Conservation (phyloP, 1,140 invertebrate species). For the Leptinotarsa lineolata region DNA sequence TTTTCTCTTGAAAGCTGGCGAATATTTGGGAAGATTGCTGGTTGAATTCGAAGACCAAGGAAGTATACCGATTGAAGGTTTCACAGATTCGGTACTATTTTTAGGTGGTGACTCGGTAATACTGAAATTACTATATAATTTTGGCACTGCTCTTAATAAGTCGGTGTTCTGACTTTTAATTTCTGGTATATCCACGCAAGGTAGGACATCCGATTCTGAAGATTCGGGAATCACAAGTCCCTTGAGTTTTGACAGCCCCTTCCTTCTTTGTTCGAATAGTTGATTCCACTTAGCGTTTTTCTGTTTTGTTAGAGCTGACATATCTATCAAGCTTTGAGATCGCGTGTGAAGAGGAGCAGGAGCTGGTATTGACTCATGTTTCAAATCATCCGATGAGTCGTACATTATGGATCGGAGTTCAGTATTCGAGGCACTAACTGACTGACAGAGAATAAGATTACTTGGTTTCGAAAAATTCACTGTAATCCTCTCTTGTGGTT, state of each 20-base stretch:
- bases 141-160: conserved; percentile 64
- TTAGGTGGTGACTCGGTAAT: conserved; percentile 16
- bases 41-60: conserved; percentile 61
- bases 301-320: conserved; percentile 55
- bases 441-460: conserved; percentile 28
- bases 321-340: conserved; percentile 59
- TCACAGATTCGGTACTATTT: conserved; percentile 9
- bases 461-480: not conserved
- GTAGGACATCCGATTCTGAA: conserved; percentile 52
- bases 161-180: conserved; percentile 70
- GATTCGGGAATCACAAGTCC: conserved; percentile 85
- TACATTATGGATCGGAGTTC: conserved; percentile 38
- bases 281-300: conserved; percentile 61
- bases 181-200: conserved; percentile 73
- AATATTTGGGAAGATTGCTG: conserved; percentile 74
- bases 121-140: conserved; percentile 29
- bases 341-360: conserved; percentile 51
- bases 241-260: conserved; percentile 79
- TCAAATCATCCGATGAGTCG: conserved; percentile 37
- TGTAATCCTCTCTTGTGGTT: not conserved
- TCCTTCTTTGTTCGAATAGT: conserved; percentile 77
- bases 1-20: conserved; percentile 81
- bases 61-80: conserved; percentile 41
- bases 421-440: conserved; percentile 41
- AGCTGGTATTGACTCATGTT: conserved; percentile 20